These are phyloP conservation scores for Melanostoma scalare DNA, from an alignment of 2,888 invertebrate species.

Conservation along the genomic window DNA sequence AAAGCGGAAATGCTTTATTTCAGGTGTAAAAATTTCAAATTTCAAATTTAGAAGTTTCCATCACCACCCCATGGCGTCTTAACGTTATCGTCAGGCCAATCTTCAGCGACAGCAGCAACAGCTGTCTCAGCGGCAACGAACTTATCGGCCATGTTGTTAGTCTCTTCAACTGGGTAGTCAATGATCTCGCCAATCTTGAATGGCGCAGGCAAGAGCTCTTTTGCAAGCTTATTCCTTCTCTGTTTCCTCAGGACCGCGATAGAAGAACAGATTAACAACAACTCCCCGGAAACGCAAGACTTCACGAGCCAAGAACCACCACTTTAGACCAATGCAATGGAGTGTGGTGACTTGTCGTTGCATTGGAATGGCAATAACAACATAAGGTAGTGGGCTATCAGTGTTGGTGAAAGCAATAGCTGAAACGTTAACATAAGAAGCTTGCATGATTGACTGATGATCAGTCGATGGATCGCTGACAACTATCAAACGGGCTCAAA, in stretches of 20 bases:
- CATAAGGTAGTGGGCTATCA: slow-evolving; percentile 97
- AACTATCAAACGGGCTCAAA: slow-evolving; percentile 98
- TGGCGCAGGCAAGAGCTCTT: slow-evolving; percentile 84
- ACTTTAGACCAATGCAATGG: slow-evolving; percentile 95
- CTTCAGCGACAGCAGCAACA: slow-evolving; percentile 78
- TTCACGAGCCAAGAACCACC: slow-evolving; percentile 99
- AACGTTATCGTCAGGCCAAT: slow-evolving; percentile 81
- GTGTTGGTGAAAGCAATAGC: slow-evolving; percentile 99
- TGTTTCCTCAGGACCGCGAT: slow-evolving; percentile 99
- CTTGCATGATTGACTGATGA: slow-evolving; percentile 93
- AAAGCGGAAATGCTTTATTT: too few relatives aligned
- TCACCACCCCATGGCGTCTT: slow-evolving; percentile 78
- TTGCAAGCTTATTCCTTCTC: slow-evolving; percentile 97
- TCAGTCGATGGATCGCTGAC: slow-evolving; percentile 97
- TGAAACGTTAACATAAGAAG: slow-evolving; percentile 99
- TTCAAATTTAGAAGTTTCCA: too few relatives aligned
- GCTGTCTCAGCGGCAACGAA: slow-evolving; percentile 80
- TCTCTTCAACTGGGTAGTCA: slow-evolving; percentile 83
- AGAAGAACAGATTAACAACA: slow-evolving; percentile 99
- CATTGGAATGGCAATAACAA: slow-evolving; percentile 99
- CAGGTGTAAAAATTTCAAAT: too few relatives aligned
- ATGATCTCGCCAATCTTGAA: slow-evolving; percentile 78
- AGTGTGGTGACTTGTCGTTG: slow-evolving; percentile 98
- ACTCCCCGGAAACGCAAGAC: slow-evolving; percentile 98
- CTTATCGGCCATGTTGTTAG: slow-evolving; percentile 84